These are phyloP conservation scores for Campoplex nolae DNA, from an alignment of 2,888 invertebrate species.

Conservation along the genomic window DNA sequence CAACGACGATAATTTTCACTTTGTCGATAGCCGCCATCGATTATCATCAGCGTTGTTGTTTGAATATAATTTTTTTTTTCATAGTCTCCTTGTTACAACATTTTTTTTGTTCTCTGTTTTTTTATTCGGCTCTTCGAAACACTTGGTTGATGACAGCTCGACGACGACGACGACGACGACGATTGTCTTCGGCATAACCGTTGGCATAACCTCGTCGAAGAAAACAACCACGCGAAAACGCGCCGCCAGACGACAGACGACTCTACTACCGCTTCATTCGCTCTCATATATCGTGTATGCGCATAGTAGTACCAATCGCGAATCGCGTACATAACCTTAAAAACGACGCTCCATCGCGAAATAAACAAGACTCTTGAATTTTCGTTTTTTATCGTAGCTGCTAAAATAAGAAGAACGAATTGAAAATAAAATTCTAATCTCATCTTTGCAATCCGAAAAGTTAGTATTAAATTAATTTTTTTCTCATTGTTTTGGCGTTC, in stretches of 20 bases:
- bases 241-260: not conserved
- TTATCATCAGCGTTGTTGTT: conserved; percentile 66
- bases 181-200: conserved; percentile 60
- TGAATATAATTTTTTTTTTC: conserved; percentile 48
- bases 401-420: too few species aligned
- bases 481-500: not conserved
- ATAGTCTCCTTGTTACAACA: conserved; percentile 12
- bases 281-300: too few species aligned
- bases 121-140: not conserved
- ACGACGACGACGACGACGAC: not conserved
- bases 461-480: not conserved
- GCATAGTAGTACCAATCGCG: too few species aligned
- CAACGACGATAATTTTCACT: conserved; percentile 95
- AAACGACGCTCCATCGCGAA: not conserved
- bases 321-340: not conserved
- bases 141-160: conserved; percentile 60
- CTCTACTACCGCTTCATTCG: too few species aligned
- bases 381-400: too few species aligned
- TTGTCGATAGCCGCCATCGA: conserved; percentile 94
- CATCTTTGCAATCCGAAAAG: not conserved
- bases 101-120: not conserved
- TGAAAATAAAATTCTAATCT: not conserved
- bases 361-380: not conserved
- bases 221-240: not conserved
- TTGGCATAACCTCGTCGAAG: conserved; percentile 51